These are phyloP conservation scores for Drosophila merina DNA, from an alignment of 2,888 invertebrate genomes.

Conservation along the genomic window DNA sequence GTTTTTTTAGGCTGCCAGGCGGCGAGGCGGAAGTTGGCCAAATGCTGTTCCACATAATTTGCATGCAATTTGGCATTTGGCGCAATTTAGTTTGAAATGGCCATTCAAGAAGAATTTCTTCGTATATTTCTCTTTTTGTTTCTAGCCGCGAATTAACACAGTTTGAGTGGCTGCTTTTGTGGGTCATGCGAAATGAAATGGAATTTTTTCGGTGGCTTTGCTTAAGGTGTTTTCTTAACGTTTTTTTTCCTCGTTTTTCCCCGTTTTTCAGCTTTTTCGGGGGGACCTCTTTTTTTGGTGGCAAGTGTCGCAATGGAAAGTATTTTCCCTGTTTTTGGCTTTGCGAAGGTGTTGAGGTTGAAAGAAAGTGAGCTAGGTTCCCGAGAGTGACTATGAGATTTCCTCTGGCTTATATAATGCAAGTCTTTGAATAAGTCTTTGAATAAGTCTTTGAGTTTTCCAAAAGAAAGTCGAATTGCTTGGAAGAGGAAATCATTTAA, in stretches of 20 bases:
- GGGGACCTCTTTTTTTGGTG: slow-evolving; percentile 19
- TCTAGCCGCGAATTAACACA: slow-evolving; percentile 66
- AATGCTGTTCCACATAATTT: slow-evolving; percentile 71
- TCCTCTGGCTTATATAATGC: slow-evolving; percentile 2
- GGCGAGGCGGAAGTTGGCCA: slow-evolving; percentile 56
- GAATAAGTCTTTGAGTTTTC: too few species aligned
- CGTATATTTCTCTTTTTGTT: slow-evolving; percentile 20
- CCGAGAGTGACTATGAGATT: slow-evolving; percentile 27
- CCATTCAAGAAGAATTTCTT: slow-evolving; percentile 43
- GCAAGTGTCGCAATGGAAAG: slow-evolving; percentile 63
- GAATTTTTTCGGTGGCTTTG: slow-evolving; percentile 51
- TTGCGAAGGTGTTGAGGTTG: slow-evolving; percentile 28
- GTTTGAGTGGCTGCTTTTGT: slow-evolving; percentile 56
- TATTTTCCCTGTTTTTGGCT: slow-evolving; percentile 49
- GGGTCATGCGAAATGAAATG: slow-evolving; percentile 71
- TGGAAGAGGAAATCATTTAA: too few species aligned
- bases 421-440: too few species aligned
- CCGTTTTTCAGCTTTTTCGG: background rate
- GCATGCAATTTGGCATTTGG: slow-evolving; percentile 72
- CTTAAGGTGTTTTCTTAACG: slow-evolving; percentile 31
- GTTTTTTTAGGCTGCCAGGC: slow-evolving; percentile 38
- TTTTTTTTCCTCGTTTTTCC: slow-evolving; percentile 13
- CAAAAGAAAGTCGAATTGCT: too few species aligned
- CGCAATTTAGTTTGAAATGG: slow-evolving; percentile 66
- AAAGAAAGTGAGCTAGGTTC: slow-evolving; percentile 27